These are phyloP conservation scores for Helicoverpa armigera DNA, from an alignment of 1,140 invertebrate genomes.

Conservation along the genomic window DNA sequence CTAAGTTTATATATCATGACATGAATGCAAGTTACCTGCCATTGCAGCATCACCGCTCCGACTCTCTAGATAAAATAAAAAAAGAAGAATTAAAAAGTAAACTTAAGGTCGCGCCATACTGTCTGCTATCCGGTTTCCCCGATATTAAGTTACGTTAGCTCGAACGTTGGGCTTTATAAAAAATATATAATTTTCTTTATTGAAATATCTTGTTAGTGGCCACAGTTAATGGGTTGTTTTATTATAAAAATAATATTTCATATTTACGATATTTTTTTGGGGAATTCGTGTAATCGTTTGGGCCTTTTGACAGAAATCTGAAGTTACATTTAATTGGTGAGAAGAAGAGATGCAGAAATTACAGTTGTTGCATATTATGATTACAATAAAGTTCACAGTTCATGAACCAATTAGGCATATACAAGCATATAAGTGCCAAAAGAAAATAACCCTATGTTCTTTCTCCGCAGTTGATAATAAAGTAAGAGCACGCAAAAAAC, in stretches of 20 bases:
- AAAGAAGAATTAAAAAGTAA: constrained; percentile 81
- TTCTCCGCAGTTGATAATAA: too few relatives aligned
- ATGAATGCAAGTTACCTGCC: constrained; percentile 8
- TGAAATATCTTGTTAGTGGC: constrained; percentile 72
- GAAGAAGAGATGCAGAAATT: background rate
- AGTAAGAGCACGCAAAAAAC: background rate
- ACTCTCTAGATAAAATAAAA: constrained; percentile 62
- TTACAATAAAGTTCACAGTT: background rate
- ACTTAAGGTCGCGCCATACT: constrained; percentile 84
- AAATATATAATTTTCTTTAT: constrained; percentile 83
- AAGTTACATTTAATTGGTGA: background rate
- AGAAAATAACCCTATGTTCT: background rate
- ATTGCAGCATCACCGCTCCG: constrained; percentile 21
- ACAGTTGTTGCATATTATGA: background rate
- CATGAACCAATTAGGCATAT: background rate
- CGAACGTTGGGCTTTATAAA: constrained; percentile 77
- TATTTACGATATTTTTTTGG: constrained; percentile 36
- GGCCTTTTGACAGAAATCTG: background rate
- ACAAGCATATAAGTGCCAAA: background rate
- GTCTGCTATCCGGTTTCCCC: constrained; percentile 85
- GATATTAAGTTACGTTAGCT: constrained; percentile 80
- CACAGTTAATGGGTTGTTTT: constrained; percentile 40
- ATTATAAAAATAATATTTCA: constrained; percentile 36
- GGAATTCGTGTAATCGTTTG: background rate
- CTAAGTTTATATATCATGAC: background rate